Base-by-base conservation (phyloP, 1,140 invertebrate species). In the Lasioglossum albipes region DNA sequence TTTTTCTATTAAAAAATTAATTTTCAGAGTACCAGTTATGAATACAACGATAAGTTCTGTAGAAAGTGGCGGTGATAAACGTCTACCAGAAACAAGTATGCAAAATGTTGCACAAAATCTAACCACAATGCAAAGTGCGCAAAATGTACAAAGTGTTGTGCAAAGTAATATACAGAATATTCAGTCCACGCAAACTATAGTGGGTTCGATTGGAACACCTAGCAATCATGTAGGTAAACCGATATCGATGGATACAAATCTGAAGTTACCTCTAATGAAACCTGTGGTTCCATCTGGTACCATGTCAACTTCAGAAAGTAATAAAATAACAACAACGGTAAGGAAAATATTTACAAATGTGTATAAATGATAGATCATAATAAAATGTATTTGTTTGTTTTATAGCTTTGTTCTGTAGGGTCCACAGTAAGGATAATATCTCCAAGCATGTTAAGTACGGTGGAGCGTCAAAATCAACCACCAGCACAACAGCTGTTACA, bases 381-480 rank as follows among this genome's bases (percentile, higher is more conserved):
- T 36, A 52, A 16, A 22, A n/a, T 12, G 16, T 62, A 3, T 57
- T 79, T 41, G 13, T 52, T 42, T 75, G 31, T 27, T 31, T 90
- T 86, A 27, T 64, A 93, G 91, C 88, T 93, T 36, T 93, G 92
- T 87, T 83, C 92, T 54, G 88, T 93, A 27, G 92, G 91, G 52
- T 89, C 91, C 42, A 91, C 93, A 18, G 91, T 93, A 41, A 89
- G 90, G 84, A 91, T 93, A 77, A 92, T 93, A 84, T 86, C 92
- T 57, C 92, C 92, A 75, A 90, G 78, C 59, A 91, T 92, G 79
- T 83, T 93, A 67, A 93, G 82, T 76, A 88, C 90, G n/a, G 89
- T 92, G 20, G 93, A 93, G n/a, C 89, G 92, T 45, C 92, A 92
- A 76, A 76, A 74, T 71, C 87, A 87, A 68, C 74, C 81, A 62